Base-by-base conservation (phyloP, 1,140 invertebrate genomes). In the Helicoverpa armigera region DNA sequence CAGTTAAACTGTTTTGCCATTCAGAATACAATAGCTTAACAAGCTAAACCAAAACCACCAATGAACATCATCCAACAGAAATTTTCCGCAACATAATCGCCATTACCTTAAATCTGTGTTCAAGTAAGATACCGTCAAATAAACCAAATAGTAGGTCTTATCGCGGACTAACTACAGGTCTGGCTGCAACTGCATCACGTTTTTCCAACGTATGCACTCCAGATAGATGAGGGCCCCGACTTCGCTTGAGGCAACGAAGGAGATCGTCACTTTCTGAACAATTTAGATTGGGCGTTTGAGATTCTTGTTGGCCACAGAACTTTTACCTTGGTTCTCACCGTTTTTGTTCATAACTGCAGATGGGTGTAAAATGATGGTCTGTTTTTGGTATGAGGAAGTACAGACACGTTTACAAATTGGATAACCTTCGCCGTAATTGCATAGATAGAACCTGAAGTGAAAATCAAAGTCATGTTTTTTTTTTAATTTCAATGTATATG, bases 131-230 rank as follows among this genome's bases (percentile, higher is more conserved):
- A 73, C 51, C 54, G 23, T 72, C 69, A 56, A 73, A 58, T 73
- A 73, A 73, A 43, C 70, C 51, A 73, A 56, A 73, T 73, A 73
- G 70, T 35, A 73, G 54, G 53, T 73, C 70, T 58, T 73, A 73
- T 73, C 70, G 14, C 9, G 3, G 48, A 43, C 70, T 56, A 73
- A 73, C 29, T 35, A 73, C 54, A 73, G 70, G 53, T 73, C 70
- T 73, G 70, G 29, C n/a, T 31, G 53, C 54, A 73, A 58, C 70
- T 58, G 70, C 70, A 58, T 53, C 69, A 72, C 69, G 69, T 72
- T 72, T 48, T 23, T 31, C 35, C 50, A 72, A 23, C 16, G 7
- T 69, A 51, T 51, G 18, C 65, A 11, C 11, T 51, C 51, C n/a
- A 51, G 65, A 69, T 51, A 54, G 50, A 29, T 72, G 53, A 10